Conservation (phyloP, 2,888 invertebrate genomes). For the Steinernema scapterisci region DNA sequence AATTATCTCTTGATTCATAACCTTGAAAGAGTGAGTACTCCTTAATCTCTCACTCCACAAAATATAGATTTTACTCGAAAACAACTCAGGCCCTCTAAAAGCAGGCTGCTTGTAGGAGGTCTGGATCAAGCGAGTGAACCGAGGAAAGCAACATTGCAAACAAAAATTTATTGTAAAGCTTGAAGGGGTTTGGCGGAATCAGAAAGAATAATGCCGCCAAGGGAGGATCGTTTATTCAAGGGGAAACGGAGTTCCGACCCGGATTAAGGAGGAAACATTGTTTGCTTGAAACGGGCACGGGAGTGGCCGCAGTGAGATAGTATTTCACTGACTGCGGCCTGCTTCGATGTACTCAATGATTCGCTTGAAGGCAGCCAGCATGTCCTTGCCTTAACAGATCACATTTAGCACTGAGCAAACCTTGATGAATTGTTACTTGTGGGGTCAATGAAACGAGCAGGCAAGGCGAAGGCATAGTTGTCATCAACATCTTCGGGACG, state of each 20-base stretch:
- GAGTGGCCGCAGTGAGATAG: not conserved
- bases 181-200: no score
- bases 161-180: not conserved
- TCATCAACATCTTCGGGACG: constrained; percentile 52
- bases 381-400: constrained; percentile 23
- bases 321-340: not conserved
- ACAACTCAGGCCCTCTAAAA: no score
- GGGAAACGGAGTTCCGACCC: not conserved
- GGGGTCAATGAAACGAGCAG: constrained; percentile 53
- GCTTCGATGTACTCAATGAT: constrained; percentile 37
- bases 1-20: no score
- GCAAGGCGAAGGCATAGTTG: constrained; percentile 56
- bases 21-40: no score
- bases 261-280: not conserved
- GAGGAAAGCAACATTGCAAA: not conserved
- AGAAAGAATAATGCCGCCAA: not conserved
- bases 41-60: no score
- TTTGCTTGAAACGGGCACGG: not conserved
- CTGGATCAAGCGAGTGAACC: not conserved
- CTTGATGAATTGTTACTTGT: constrained; percentile 45
- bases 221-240: constrained; percentile 6
- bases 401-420: not conserved
- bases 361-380: constrained; percentile 35
- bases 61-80: no score
- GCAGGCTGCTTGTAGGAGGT: not conserved